Percentiles rank a stretch among this genome's conserved stretches.
Evolutionary conservation across 2,113 vertebrate species (phyloP).

Genomic region (Erinaceus europaeus): DNA sequence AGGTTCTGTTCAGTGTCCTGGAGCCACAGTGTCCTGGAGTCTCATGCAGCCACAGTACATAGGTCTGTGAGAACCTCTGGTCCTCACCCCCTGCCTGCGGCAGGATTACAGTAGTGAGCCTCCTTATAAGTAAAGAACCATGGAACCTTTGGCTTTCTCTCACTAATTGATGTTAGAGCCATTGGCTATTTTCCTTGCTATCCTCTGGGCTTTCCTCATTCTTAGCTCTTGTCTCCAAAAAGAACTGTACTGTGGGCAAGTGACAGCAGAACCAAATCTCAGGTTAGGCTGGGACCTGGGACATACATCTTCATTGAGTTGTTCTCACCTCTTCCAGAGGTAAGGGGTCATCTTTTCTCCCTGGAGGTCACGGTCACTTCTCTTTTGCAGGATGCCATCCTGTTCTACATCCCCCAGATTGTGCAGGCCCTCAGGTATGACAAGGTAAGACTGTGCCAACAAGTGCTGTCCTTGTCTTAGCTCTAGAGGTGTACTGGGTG

Average conservation of each 20-base stretch:
- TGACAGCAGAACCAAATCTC: neutral
- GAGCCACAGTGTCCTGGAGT: neutral
- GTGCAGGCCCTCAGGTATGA: slow-evolving; percentile 97
- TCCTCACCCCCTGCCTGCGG: neutral
- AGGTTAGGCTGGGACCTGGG: neutral
- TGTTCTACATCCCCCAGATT: slow-evolving; percentile 99
- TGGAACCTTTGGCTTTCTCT: neutral
- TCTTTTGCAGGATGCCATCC: slow-evolving; percentile 91
- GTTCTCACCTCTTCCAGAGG: neutral
- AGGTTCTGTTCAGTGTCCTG: neutral
- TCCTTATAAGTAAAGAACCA: neutral
- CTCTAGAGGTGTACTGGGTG: neutral
- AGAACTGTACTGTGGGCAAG: neutral
- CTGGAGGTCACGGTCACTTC: neutral
- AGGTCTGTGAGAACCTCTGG: neutral
- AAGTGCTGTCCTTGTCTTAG: neutral
- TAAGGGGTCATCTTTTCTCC: neutral
- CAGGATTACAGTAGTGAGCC: neutral
- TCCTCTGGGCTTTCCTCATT: neutral
- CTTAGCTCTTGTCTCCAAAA: neutral
- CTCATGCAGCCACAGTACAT: neutral
- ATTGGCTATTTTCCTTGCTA: neutral
- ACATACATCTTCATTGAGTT: too few relatives aligned
- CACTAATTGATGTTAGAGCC: neutral
- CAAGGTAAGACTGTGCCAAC: slow-evolving; percentile 84